A percentile compares a stretch with the other conserved stretches of the same genome.
phyloP scores from a whole-genome alignment of 2,888 invertebrate species.

The Diloba caeruleocephala region DNA sequence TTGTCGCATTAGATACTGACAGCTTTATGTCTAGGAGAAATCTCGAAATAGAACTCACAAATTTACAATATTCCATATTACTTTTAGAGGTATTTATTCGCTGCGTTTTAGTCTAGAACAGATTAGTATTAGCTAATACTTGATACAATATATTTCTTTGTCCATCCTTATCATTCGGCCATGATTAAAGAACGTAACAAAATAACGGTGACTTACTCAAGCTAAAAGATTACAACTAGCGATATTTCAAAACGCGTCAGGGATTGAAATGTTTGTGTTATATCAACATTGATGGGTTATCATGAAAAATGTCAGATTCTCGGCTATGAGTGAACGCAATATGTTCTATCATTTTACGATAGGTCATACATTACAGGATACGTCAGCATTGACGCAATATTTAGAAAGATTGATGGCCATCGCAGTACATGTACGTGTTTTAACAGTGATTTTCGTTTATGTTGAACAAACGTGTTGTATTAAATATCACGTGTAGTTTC shows the following conservation, averaged over 20 bases:
- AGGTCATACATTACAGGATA: slow-evolving; percentile 51
- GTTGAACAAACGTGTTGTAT: slow-evolving; percentile 50
- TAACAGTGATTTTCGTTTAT: slow-evolving; percentile 39
- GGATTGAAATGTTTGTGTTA: slow-evolving; percentile 32
- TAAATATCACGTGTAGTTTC: slow-evolving; percentile 40
- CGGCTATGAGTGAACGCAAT: slow-evolving; percentile 32
- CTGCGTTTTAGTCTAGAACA: no score
- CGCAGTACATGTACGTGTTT: slow-evolving; percentile 52
- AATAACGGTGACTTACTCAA: slow-evolving; percentile 34
- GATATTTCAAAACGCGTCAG: slow-evolving; percentile 33
- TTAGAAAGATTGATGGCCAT: slow-evolving; percentile 37
- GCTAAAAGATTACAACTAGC: slow-evolving; percentile 23
- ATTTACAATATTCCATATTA: background rate
- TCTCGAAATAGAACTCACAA: slow-evolving; percentile 4
- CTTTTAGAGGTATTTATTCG: slow-evolving; percentile 5
- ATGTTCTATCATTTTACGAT: slow-evolving; percentile 47
- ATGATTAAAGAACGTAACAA: slow-evolving; percentile 23
- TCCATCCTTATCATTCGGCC: background rate
- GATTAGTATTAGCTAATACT: background rate
- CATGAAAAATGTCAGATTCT: slow-evolving; percentile 48
- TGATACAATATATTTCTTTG: slow-evolving; percentile 17
- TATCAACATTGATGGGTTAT: slow-evolving; percentile 34
- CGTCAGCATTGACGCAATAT: slow-evolving; percentile 55
- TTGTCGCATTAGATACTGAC: slow-evolving; percentile 14
- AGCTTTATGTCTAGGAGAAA: slow-evolving; percentile 32